phyloP scores from a whole-genome alignment of 2,113 vertebrate species.

The Anarhynchus alexandrinus region DNA sequence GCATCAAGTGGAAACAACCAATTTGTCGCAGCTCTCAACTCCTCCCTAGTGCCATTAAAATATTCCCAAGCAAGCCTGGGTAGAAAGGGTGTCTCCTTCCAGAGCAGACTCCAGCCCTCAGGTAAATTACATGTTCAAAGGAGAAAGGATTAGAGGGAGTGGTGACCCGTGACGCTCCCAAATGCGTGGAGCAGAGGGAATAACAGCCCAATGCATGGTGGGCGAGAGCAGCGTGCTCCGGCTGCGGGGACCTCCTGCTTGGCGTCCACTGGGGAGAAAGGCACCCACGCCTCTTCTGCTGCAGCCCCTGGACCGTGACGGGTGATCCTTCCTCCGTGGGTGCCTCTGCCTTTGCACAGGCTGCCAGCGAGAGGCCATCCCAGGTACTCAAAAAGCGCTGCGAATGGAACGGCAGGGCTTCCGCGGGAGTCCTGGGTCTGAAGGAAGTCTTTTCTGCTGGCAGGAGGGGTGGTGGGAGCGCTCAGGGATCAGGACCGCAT shows the following conservation, averaged over 20 bases:
- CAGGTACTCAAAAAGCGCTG: rapidly evolving
- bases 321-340: neutral
- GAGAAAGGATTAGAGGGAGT: neutral
- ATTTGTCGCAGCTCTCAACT: neutral
- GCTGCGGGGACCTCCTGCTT: neutral
- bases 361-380: neutral
- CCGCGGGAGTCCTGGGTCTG: rapidly evolving
- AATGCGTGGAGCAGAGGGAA: neutral
- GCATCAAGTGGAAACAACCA: neutral
- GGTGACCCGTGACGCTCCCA: neutral
- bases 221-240: rapidly evolving
- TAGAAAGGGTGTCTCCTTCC: neutral
- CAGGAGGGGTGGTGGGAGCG: rapidly evolving
- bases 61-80: rapidly evolving
- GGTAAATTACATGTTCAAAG: neutral
- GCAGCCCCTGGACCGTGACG: rapidly evolving
- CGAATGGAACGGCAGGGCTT: rapidly evolving
- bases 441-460: rapidly evolving
- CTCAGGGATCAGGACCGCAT: rapidly evolving
- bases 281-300: neutral
- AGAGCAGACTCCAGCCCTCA: neutral
- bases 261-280: neutral
- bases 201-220: rapidly evolving
- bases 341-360: neutral
- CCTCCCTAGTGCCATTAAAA: rapidly evolving